A percentile compares a stretch with the other conserved stretches of the same genome.
Evolutionary conservation across 1,140 invertebrate genomes (phyloP).

Genomic region (Drosophila lacertosa): DNA sequence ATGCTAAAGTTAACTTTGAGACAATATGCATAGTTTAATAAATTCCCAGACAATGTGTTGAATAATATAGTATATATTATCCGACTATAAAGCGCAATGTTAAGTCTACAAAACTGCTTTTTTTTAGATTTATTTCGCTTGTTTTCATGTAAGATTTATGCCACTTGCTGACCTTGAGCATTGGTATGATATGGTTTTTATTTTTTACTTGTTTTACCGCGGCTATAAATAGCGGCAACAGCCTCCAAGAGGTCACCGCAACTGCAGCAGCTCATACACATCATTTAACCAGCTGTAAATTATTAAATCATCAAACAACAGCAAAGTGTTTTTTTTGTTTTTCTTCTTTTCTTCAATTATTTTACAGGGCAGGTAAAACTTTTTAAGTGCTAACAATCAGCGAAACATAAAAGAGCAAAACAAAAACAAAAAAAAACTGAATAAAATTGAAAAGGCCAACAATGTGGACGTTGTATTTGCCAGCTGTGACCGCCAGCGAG

Average conservation of each 20-base stretch:
- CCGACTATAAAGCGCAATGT: constrained; percentile 4
- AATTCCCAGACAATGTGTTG: constrained; percentile 11
- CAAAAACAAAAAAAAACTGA: constrained; percentile 1
- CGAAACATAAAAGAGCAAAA: constrained; percentile 29
- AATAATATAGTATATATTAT: background rate
- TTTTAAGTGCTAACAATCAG: constrained; percentile 33
- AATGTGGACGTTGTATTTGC: constrained; percentile 31
- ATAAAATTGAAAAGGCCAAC: constrained; percentile 41
- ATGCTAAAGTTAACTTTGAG: constrained; percentile 1
- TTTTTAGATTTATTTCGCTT: constrained; percentile 17
- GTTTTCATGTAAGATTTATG: constrained; percentile 65
- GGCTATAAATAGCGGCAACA: constrained; percentile 63
- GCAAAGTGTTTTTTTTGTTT: constrained; percentile 17
- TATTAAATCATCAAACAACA: constrained; percentile 58
- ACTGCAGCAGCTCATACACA: constrained; percentile 42
- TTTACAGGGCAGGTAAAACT: constrained; percentile 51
- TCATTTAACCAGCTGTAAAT: constrained; percentile 48
- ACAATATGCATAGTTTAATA: constrained; percentile 3
- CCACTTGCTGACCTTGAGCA: constrained; percentile 63
- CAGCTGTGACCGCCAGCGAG: constrained; percentile 57
- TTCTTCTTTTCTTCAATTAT: constrained; percentile 59
- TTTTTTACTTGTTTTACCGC: constrained; percentile 33
- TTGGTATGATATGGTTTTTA: constrained; percentile 58
- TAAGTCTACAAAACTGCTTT: background rate
- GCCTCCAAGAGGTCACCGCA: constrained; percentile 65